Base-by-base conservation (phyloP, 1,140 invertebrate species). In the Drosophila saltans region DNA sequence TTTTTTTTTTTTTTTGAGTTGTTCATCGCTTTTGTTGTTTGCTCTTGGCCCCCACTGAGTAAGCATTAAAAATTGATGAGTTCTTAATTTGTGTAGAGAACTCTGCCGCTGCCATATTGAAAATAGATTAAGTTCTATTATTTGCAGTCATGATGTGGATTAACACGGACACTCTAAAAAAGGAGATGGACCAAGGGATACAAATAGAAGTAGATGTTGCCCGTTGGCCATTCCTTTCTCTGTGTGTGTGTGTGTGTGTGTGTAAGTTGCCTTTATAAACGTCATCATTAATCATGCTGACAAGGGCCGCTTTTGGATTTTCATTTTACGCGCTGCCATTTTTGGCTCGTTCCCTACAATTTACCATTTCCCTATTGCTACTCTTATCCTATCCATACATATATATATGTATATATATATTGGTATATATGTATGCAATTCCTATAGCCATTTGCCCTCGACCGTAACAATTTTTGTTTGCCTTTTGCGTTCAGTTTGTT, bases 111-210 rank as follows among this genome's bases (percentile, higher is more conserved):
- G 77, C 84, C 84, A 88, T 88, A 88, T 88, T 90, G 84, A 89
- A 89, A 89, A 89, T 84, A 89, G 84, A 89, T 89, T 89, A 89
- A 90, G 84, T 89, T 89, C 85, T 89, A 89, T 89, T 89, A 89
- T 89, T 89, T 81, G 84, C 85, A 90, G 84, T 90, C 85, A 90
- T 81, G 84, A 89, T 89, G 84, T 90, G 84, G 85, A 89, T 89
- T 90, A 90, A 85, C 84, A 79, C 75, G 78, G 80, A 89, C 85
- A 90, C 84, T 85, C 68, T 57, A 58, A 48, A 66, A 36, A 36
- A 36, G 57, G 64, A 55, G 72, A 71, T 62, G n/a, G 21, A 24
- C 33, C 58, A 21, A 40, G 24, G 11, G 33, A 16, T 36, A 36
- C 33, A 36, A 36, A 5, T 24, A 36, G 7, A 24, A 45, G 60